Conservation (phyloP, 2,113 vertebrate species). For the Heterotis niloticus region DNA sequence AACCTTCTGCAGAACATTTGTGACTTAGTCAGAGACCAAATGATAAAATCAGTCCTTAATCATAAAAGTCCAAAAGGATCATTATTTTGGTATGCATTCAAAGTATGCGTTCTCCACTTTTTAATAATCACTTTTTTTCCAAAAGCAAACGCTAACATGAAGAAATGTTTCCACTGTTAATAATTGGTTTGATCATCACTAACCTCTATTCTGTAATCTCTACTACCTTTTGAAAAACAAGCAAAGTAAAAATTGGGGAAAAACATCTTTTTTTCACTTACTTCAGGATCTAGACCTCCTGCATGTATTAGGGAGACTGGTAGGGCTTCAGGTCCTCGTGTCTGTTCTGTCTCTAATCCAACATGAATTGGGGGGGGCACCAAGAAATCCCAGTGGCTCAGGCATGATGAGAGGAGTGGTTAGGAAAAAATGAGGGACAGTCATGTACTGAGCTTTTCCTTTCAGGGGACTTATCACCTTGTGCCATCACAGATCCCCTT, state of each 20-base stretch:
- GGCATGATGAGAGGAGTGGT: not conserved
- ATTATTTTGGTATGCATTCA: too few relatives aligned
- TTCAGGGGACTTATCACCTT: not conserved
- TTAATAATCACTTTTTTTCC: too few relatives aligned
- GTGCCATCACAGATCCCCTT: not conserved
- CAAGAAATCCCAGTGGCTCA: not conserved
- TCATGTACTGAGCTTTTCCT: not conserved
- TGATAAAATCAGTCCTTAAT: too few relatives aligned
- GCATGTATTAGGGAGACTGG: not conserved
- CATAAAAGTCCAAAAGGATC: too few relatives aligned
- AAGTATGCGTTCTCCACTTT: too few relatives aligned
- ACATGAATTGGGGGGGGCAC: not conserved
- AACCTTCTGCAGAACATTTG: too few relatives aligned
- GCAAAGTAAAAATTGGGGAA: not conserved
- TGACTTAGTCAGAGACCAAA: too few relatives aligned
- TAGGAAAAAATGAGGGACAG: conserved; percentile 1
- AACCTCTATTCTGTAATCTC: too few relatives aligned
- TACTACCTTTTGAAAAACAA: not conserved
- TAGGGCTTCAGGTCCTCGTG: not conserved
- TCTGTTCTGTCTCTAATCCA: not conserved
- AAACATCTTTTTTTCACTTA: not conserved
- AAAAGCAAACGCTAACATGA: too few relatives aligned
- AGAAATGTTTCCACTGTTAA: too few relatives aligned
- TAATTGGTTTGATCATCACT: too few relatives aligned
- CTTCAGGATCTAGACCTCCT: not conserved